Base-by-base conservation (phyloP, 2,113 vertebrate genomes). In the Lepisosteus oculatus region DNA sequence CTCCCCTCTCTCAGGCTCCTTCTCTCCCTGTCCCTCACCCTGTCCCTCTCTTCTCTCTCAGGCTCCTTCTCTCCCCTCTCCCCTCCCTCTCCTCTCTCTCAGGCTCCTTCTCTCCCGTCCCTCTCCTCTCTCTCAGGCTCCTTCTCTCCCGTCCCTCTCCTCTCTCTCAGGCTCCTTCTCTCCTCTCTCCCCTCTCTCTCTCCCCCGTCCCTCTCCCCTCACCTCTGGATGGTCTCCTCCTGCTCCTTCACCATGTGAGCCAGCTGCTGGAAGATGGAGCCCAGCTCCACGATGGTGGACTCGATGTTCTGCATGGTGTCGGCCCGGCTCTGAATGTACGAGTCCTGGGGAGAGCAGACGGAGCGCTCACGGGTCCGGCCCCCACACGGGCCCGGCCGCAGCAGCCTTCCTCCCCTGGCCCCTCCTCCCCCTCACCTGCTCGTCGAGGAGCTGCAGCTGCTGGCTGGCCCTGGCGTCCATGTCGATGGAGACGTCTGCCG, bases 301-400 rank as follows among this genome's bases (percentile, higher is more conserved):
- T 97, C 95, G 0, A 97, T 97, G 82, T 96, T 97, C 84, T 97
- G 95, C 95, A 97, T 95, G 61, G 95, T 95, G 77, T 96, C 94
- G 3, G 95, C 90, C 3, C 95, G 91, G 80, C 94, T 96, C 88
- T 97, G 95, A 79, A 97, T 96, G 77, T 96, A 97, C 0, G 95
- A 94, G 78, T 96, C 95, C 95, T 96, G 76, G 6, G 73, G 2
- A 54, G 63, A 29, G 61, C 43, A 83, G 14, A 65, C 64, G 41
- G 8, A 59, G 56, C 7, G 56, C 17, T 29, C 17, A 59, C 11
- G 13, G 56, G 13, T 4, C 11, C 11, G 13, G 56, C 4, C 6
- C 41, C 55, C 3, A 55, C 63, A 61, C 29, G 7, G 3, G 29
- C 43, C 7, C 17, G 62, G 15, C 41, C 5, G 57, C 41, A 17